phyloP scores from a whole-genome alignment of 2,888 invertebrate genomes.

The Cosmopolites sordidus region DNA sequence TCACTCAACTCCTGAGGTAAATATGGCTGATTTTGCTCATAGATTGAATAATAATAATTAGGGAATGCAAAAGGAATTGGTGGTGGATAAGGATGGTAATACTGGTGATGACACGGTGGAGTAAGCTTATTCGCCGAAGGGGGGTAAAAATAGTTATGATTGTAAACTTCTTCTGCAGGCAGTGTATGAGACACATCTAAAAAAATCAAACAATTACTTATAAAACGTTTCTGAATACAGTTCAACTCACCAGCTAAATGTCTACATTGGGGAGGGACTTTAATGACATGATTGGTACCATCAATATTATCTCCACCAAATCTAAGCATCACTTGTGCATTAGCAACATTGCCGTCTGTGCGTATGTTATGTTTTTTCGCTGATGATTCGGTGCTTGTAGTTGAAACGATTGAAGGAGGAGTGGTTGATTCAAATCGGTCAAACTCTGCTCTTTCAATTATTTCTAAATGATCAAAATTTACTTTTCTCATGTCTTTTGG shows the following conservation, averaged over 20 bases:
- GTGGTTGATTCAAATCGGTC: constrained; percentile 7
- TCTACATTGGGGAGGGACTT: constrained; percentile 13
- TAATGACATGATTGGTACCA: constrained; percentile 17
- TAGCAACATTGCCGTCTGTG: constrained; percentile 32
- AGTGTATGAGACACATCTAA: neutral
- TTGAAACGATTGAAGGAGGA: constrained; percentile 3
- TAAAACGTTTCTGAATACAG: neutral
- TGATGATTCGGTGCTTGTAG: neutral
- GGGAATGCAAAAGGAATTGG: constrained; percentile 27
- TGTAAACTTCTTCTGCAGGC: neutral
- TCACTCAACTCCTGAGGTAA: neutral
- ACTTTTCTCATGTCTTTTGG: constrained; percentile 34
- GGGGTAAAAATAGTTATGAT: constrained; percentile 10
- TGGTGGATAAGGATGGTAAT: constrained; percentile 28
- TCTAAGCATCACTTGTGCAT: constrained; percentile 37
- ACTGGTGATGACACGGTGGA: constrained; percentile 16
- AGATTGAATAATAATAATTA: constrained; percentile 23
- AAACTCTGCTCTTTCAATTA: constrained; percentile 38
- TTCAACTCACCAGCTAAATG: constrained; percentile 6
- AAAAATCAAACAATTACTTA: neutral
- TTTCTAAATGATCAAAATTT: constrained; percentile 39
- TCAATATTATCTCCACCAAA: constrained; percentile 34
- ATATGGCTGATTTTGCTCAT: neutral
- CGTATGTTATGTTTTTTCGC: constrained; percentile 8
- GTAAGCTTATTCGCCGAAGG: constrained; percentile 4